Percentiles rank a stretch among this genome's conserved stretches.
Conservation (phyloP, 2,113 vertebrate species). For the Mastomys coucha region DNA sequence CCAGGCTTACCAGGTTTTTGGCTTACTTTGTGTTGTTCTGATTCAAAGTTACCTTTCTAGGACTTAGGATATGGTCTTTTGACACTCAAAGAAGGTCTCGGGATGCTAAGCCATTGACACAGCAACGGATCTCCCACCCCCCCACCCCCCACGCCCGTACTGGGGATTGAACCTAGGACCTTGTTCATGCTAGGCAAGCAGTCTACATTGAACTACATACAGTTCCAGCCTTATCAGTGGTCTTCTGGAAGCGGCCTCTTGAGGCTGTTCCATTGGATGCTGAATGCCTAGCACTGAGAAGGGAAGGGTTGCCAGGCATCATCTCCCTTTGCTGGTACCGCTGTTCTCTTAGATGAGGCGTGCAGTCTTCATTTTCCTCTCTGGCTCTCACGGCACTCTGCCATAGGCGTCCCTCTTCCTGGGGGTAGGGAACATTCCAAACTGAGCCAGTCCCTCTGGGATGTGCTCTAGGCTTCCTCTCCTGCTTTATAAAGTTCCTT, state of each 20-base stretch:
- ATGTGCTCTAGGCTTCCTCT: not conserved
- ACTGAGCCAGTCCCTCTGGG: not conserved
- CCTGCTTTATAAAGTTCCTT: not conserved
- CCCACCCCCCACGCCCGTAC: not conserved
- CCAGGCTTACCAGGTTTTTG: not conserved
- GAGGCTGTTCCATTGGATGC: too few relatives aligned
- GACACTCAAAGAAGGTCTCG: not conserved
- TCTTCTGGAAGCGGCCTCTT: not conserved
- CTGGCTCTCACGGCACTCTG: not conserved
- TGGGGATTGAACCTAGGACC: not conserved
- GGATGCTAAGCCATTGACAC: too few relatives aligned
- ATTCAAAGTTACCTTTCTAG: not conserved
- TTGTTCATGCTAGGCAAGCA: not conserved
- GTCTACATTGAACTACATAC: not conserved
- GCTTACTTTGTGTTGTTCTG: not conserved
- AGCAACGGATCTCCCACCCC: not conserved
- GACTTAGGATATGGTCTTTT: not conserved
- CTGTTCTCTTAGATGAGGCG: not conserved
- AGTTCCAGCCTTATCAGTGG: not conserved
- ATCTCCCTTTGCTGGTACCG: not conserved
- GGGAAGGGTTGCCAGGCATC: not conserved
- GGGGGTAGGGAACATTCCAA: not conserved
- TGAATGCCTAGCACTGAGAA: not conserved
- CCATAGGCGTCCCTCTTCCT: not conserved
- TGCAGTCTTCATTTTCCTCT: not conserved